phyloP scores from a whole-genome alignment of 2,797 vertebrate genomes.

The Alosa sapidissima region DNA sequence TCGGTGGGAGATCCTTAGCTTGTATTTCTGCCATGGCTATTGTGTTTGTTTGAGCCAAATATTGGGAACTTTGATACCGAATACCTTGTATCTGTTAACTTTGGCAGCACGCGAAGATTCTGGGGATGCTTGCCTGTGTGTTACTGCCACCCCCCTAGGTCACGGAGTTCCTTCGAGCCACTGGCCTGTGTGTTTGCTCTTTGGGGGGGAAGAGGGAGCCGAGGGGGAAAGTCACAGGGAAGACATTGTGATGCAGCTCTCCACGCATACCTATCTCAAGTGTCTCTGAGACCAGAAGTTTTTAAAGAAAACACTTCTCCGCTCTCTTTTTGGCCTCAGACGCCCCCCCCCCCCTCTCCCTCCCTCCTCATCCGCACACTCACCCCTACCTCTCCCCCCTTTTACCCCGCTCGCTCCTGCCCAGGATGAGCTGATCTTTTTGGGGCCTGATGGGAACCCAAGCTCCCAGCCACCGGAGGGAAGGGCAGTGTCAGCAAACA shows the following conservation, averaged over 20 bases:
- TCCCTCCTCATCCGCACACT: conserved; percentile 56
- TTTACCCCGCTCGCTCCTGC: conserved; percentile 44
- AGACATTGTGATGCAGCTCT: conserved; percentile 83
- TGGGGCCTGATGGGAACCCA: conserved; percentile 77
- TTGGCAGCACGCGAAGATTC: conserved; percentile 88
- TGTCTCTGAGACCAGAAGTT: conserved; percentile 87
- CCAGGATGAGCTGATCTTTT: conserved; percentile 58
- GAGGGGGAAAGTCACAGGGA: conserved; percentile 69
- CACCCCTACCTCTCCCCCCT: conserved; percentile 57
- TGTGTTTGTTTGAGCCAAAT: conserved; percentile 93
- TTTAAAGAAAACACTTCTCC: conserved; percentile 92
- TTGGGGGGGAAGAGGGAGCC: conserved; percentile 40
- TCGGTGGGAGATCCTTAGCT: conserved; percentile 87
- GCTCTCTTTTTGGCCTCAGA: conserved; percentile 32
- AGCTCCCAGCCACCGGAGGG: conserved; percentile 79
- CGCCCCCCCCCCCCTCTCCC: conserved; percentile 18
- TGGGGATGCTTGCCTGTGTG: conserved; percentile 85
- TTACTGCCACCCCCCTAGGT: conserved; percentile 74
- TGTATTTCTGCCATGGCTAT: conserved; percentile 88
- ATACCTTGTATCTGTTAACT: conserved; percentile 93
- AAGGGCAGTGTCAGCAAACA: conserved; percentile 86
- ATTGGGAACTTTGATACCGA: conserved; percentile 94
- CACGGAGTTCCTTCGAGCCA: conserved; percentile 76
- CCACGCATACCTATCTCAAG: conserved; percentile 79
- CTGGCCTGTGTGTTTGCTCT: conserved; percentile 73